A percentile compares a stretch with the other conserved stretches of the same genome.
Evolutionary conservation across 2,888 invertebrate species (phyloP).

Genomic region (Temnothorax rugatulus): DNA sequence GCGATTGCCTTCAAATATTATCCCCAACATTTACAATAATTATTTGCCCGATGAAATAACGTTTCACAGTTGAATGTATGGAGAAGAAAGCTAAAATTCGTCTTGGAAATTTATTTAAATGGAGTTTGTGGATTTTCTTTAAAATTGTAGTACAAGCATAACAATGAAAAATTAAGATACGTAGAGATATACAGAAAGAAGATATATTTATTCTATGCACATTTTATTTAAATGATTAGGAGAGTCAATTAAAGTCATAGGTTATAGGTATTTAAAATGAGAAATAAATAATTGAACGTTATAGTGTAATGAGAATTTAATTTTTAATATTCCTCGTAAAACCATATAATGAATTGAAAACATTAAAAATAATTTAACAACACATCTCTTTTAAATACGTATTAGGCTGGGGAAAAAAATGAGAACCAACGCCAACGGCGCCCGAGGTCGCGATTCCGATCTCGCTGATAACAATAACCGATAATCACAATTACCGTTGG

Average conservation of each 20-base stretch:
- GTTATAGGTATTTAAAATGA: neutral
- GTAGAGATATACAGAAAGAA: neutral
- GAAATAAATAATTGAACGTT: neutral
- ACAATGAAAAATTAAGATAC: neutral
- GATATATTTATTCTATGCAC: neutral
- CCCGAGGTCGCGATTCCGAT: neutral
- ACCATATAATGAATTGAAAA: neutral
- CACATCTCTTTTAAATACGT: neutral
- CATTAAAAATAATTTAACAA: conserved; percentile 10
- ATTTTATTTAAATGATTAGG: neutral
- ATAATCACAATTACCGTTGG: conserved; percentile 18
- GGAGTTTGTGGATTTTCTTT: neutral
- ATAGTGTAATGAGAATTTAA: neutral
- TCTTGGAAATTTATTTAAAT: neutral
- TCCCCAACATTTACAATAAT: conserved; percentile 37
- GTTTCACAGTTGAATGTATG: neutral
- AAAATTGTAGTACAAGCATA: neutral
- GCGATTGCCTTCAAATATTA: conserved; percentile 44
- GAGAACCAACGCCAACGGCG: neutral
- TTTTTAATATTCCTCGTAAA: conserved; percentile 8
- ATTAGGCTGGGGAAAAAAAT: neutral
- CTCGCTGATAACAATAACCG: conserved; percentile 7
- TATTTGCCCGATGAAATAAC: neutral
- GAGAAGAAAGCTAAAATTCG: neutral
- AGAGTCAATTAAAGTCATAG: neutral